Evolutionary conservation across 1,140 invertebrate species (phyloP), one percentile per base, ranked within the genome.

Genomic region (Pseudomyrmex dendroicus): DNA sequence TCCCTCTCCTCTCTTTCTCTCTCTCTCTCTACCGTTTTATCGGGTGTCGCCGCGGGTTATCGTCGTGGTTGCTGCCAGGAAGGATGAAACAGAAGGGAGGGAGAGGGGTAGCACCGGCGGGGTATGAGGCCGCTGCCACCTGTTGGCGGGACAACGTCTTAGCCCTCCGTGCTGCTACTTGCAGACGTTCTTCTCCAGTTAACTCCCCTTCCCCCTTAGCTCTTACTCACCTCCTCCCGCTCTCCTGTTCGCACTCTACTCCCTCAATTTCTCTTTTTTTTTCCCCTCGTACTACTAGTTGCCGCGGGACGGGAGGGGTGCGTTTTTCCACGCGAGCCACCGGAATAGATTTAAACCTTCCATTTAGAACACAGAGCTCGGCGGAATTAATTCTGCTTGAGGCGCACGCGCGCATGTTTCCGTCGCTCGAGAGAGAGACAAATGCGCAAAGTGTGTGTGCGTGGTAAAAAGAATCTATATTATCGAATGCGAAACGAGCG

Each of bases 101-200:
- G 25, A 17, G 22, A 63, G 62, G 63, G 25, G 35, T 52, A 68
- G 22, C 25, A 48, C 66, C 46, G 52, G 67, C 84, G 77, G 83
- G 85, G 87, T 91, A 90, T 91, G 92, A 93, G 92, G 93, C 91
- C 92, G 92, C 91, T 89, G 89, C 92, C 92, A 94, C 93, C 92
- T 93, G 92, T 93, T 93, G 92, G 92, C 91, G 91, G 90, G 76
- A 78, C 92, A 91, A 90, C 90, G 90, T 91, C 86, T 89, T 78
- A 82, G 82, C 84, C 80, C 72, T 68, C 70, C 78, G 72, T 25
- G 57, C 70, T 56, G 78, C 57, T 72, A 22, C 78, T 72, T 70
- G 20, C 78, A 78, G 78, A 73, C 78, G 78, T 82, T 73, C 78
- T 82, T 82, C 78, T 72, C 70, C 70, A n/a, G 57, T 59, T 62